Evolutionary conservation across 2,113 vertebrate species (phyloP).

Genomic region (Microtus oregoni): DNA sequence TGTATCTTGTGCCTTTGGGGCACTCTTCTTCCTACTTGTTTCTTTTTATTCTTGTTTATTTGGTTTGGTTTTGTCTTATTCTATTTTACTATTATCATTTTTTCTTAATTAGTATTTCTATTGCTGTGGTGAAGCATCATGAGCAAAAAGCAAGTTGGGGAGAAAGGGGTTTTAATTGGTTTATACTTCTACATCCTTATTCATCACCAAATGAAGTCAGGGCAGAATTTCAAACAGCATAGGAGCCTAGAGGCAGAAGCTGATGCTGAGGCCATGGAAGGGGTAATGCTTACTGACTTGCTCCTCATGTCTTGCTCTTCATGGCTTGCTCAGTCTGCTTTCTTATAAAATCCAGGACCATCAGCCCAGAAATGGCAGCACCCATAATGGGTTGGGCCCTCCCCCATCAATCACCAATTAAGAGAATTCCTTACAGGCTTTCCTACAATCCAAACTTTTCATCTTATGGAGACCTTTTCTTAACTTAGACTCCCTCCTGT

Average conservation of each 20-base stretch:
- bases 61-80: neutral
- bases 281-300: neutral
- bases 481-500: neutral
- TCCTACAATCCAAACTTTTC: neutral
- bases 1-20: neutral
- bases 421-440: neutral
- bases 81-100: neutral
- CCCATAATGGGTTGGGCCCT: neutral
- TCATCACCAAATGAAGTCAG: no score
- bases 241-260: neutral
- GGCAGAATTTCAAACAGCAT: no score
- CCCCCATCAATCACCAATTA: neutral
- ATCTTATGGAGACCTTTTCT: neutral
- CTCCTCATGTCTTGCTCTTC: neutral
- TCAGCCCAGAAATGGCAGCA: neutral
- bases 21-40: neutral
- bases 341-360: neutral
- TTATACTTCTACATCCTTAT: no score
- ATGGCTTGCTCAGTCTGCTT: neutral
- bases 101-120: neutral
- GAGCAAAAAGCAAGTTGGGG: no score
- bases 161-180: no score
- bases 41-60: neutral
- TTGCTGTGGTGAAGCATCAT: neutral
- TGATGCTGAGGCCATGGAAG: neutral